Base-by-base conservation (phyloP, 2,888 invertebrate genomes). In the Pristionchus exspectatus region DNA sequence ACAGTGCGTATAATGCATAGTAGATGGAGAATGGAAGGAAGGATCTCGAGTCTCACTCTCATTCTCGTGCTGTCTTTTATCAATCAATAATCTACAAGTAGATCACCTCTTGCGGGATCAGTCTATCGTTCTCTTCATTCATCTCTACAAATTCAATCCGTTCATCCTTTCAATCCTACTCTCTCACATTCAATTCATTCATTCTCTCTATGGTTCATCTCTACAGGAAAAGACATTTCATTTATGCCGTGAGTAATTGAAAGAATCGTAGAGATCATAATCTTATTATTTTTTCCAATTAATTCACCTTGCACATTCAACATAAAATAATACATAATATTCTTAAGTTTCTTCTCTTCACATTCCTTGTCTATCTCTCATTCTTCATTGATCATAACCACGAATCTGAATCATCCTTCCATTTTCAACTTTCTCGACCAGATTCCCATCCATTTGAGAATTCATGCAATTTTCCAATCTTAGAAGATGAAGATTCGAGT, bases 401-500 rank as follows among this genome's bases (percentile, higher is more conserved):
- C 0, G 33, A 21, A 12, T 33, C 77, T 24, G 18, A 77, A 77
- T 38, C 44, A 44, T 38, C 44, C 77, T 77, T 77, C 44, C 44
- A 50, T 21, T 77, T 44, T 30, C 77, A 44, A 77, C 44, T 77
- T 21, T 38, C 38, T 77, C 77, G n/a, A 56, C 54, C 56, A 16
- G 84, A 84, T 38, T 30, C 54, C 21, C 83, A 83, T 83, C 83
- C 83, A 3, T 83, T 54, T 30, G 54, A 83, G 3, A 83, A 83
- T n/a, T 27, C 50, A 16, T 83, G 83, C 33, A 83, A 50, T 18
- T 83, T 85, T 24, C 85, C 85, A 16, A 38, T 85, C 18, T n/a
- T 85, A 10, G 85, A 85, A 56, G 63, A 85, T 33, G 85, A 85
- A 44, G 85, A 85, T 85, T 24, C 56, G 16, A 63, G 59, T 85